These are phyloP conservation scores for Meandrusa payeni DNA, from an alignment of 2,888 invertebrate species.

Conservation along the genomic window DNA sequence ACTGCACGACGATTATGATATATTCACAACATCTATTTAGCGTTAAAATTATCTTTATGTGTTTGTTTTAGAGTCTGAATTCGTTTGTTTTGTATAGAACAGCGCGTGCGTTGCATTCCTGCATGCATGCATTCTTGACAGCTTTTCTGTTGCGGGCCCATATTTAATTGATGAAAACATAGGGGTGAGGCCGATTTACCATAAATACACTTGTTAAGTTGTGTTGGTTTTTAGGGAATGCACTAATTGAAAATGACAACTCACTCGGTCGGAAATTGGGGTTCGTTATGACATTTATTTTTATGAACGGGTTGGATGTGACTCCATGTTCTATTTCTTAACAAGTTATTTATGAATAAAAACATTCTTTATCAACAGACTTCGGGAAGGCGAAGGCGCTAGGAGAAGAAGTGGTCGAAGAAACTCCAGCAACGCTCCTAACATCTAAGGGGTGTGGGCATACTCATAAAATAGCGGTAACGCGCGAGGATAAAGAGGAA, in stretches of 20 bases:
- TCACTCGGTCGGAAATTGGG: conserved; percentile 16
- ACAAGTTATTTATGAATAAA: too few relatives aligned
- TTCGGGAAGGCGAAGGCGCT: too few relatives aligned
- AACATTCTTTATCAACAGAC: too few relatives aligned
- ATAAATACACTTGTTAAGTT: conserved; percentile 35
- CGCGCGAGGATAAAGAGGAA: too few relatives aligned
- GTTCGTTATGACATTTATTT: conserved; percentile 5
- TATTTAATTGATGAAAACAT: conserved; percentile 60
- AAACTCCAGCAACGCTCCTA: too few relatives aligned
- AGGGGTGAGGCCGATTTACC: conserved; percentile 43
- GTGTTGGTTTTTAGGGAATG: conserved; percentile 21
- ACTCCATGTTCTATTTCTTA: too few relatives aligned
- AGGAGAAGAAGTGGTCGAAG: too few relatives aligned
- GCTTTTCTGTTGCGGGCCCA: conserved; percentile 34
- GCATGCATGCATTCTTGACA: conserved; percentile 33
- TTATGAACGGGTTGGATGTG: too few relatives aligned
- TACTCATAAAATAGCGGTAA: too few relatives aligned
- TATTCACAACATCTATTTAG: conserved; percentile 15
- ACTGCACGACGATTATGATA: conserved; percentile 33
- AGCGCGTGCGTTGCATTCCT: conserved; percentile 29
- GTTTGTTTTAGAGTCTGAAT: conserved; percentile 26
- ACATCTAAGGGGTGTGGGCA: too few relatives aligned
- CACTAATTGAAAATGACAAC: conserved; percentile 24
- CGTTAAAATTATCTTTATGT: conserved; percentile 26
- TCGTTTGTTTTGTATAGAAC: conserved; percentile 28